Percentiles rank a stretch among this genome's conserved stretches.
These are phyloP conservation scores for Gymnocypris eckloni DNA, from an alignment of 2,797 vertebrate genomes.

Conservation along the genomic window DNA sequence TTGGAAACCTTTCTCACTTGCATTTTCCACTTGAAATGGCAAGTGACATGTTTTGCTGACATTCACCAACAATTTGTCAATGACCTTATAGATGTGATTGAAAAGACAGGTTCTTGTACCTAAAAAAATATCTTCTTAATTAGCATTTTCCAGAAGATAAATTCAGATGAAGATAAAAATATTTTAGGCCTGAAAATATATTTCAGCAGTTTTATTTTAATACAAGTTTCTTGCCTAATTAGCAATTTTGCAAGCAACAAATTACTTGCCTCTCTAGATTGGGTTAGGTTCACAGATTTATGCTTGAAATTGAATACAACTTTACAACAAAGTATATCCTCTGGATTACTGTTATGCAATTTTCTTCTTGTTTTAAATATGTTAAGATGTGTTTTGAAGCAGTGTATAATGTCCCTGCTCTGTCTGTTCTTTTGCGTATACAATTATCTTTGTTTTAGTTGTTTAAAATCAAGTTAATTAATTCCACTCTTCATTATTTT, in stretches of 20 bases:
- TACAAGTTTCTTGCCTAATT: neutral
- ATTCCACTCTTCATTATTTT: neutral
- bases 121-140: neutral
- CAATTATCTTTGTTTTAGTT: neutral
- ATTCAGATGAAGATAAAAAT: neutral
- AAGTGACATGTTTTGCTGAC: constrained; percentile 22
- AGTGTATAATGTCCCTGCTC: neutral
- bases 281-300: neutral
- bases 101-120: neutral
- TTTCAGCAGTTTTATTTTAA: neutral
- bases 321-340: neutral
- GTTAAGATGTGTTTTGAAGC: neutral
- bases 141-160: neutral
- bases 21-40: constrained; percentile 11
- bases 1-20: neutral
- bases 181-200: neutral
- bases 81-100: neutral
- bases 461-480: neutral
- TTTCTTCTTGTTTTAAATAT: neutral
- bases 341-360: neutral
- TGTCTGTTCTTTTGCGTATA: neutral
- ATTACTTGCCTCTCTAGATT: neutral
- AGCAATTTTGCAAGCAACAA: neutral
- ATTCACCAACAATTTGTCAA: constrained; percentile 9
- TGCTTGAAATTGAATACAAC: neutral